phyloP scores from a whole-genome alignment of 1,140 invertebrate species.

The Drosophila pallidifrons region DNA sequence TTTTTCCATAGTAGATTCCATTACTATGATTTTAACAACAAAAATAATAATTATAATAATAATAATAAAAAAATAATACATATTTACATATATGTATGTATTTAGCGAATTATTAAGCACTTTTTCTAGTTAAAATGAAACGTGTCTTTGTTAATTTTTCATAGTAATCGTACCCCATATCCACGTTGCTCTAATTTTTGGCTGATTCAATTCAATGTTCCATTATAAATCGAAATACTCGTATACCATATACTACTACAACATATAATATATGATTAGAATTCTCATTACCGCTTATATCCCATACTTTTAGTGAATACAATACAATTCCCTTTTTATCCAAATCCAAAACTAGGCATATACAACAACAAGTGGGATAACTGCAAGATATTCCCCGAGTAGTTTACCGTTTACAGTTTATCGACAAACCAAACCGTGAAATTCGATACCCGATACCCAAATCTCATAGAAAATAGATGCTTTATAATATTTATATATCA shows the following conservation, averaged over 20 bases:
- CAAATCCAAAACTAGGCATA: no score
- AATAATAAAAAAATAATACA: conserved; percentile 5
- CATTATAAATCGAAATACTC: conserved; percentile 14
- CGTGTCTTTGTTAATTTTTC: conserved; percentile 19
- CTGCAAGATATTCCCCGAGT: conserved; percentile 10
- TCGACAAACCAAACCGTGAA: not conserved
- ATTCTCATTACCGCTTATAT: conserved; percentile 25
- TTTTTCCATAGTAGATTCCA: conserved; percentile 27
- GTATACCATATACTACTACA: not conserved
- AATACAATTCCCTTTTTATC: no score
- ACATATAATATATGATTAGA: no score
- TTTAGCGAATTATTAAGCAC: conserved; percentile 31
- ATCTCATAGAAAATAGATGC: conserved; percentile 15
- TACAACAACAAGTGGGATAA: conserved; percentile 13
- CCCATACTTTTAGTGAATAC: conserved; percentile 30
- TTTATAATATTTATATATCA: conserved; percentile 14
- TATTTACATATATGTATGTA: conserved; percentile 28
- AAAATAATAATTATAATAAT: no score
- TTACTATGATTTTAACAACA: conserved; percentile 17
- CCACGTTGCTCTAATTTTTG: conserved; percentile 22
- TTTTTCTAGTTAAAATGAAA: conserved; percentile 25
- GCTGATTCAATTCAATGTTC: conserved; percentile 13
- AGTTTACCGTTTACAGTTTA: not conserved
- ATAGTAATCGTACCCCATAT: conserved; percentile 32
- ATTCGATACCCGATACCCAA: conserved; percentile 4